phyloP scores from a whole-genome alignment of 2,888 invertebrate genomes.

The Coremacera marginata region DNA sequence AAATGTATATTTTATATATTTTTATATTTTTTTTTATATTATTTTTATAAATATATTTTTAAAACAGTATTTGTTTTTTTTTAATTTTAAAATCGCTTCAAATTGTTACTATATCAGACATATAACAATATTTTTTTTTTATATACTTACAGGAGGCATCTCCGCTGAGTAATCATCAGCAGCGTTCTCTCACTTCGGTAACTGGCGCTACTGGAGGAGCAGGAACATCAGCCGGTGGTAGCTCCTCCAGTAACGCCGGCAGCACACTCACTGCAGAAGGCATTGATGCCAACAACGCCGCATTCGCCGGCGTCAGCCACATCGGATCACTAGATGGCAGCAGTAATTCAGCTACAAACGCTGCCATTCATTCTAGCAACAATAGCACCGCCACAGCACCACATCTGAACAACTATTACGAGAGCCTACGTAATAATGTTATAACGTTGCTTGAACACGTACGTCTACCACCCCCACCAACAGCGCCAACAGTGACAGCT shows the following conservation, averaged over 20 bases:
- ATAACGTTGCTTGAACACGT: constrained; percentile 92
- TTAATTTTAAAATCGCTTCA: background rate
- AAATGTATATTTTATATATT: no score
- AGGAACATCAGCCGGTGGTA: constrained; percentile 51
- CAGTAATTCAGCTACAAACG: constrained; percentile 27
- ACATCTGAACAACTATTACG: constrained; percentile 92
- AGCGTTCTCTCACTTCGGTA: constrained; percentile 56
- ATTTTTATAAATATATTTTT: no score
- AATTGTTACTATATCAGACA: no score
- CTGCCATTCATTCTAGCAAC: constrained; percentile 32
- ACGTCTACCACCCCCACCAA: constrained; percentile 75
- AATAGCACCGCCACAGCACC: constrained; percentile 61
- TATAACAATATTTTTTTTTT: background rate
- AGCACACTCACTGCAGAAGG: constrained; percentile 38
- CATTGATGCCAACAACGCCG: constrained; percentile 6
- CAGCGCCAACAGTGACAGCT: constrained; percentile 41
- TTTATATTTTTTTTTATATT: no score
- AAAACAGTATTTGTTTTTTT: no score
- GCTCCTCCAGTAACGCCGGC: constrained; percentile 49
- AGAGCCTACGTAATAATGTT: constrained; percentile 91
- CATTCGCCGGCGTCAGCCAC: constrained; percentile 71
- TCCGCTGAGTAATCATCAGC: constrained; percentile 66
- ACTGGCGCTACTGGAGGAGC: constrained; percentile 56
- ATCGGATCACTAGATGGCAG: constrained; percentile 75
- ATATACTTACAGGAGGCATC: constrained; percentile 62